Evolutionary conservation across 2,797 vertebrate genomes (phyloP).

Genomic region (Rhinoraja longicauda): DNA sequence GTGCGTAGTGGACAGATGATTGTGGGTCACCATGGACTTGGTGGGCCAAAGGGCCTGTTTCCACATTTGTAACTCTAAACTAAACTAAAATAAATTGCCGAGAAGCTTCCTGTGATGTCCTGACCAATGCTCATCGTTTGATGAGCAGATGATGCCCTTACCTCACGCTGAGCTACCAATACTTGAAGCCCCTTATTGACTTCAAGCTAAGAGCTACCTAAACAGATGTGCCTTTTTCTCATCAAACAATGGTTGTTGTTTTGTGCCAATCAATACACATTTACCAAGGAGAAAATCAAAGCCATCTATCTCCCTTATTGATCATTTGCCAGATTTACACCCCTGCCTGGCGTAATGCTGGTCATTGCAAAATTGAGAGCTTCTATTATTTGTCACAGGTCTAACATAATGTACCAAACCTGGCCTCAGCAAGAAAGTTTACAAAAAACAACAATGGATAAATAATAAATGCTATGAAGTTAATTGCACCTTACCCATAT

Average conservation of each 20-base stretch:
- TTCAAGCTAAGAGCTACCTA: not conserved
- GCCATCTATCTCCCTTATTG: no score
- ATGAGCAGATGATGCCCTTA: not conserved
- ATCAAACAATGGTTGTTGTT: not conserved
- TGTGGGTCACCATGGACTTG: no score
- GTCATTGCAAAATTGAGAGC: not conserved
- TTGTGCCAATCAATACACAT: not conserved
- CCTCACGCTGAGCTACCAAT: not conserved
- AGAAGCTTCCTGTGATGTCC: not conserved
- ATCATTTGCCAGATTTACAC: not conserved
- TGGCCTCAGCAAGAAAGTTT: not conserved
- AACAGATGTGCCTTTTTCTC: not conserved
- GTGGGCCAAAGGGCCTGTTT: no score
- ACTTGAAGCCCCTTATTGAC: not conserved
- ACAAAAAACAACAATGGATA: not conserved
- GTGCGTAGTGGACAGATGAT: no score
- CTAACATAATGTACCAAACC: not conserved
- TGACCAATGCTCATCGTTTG: no score
- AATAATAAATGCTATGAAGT: not conserved
- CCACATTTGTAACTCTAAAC: no score
- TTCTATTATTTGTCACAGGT: not conserved
- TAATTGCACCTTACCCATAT: no score
- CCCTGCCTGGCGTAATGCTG: not conserved
- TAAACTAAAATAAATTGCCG: not conserved
- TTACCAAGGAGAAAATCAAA: not conserved